phyloP scores from a whole-genome alignment of 2,888 invertebrate species.

The Callosobruchus maculatus region DNA sequence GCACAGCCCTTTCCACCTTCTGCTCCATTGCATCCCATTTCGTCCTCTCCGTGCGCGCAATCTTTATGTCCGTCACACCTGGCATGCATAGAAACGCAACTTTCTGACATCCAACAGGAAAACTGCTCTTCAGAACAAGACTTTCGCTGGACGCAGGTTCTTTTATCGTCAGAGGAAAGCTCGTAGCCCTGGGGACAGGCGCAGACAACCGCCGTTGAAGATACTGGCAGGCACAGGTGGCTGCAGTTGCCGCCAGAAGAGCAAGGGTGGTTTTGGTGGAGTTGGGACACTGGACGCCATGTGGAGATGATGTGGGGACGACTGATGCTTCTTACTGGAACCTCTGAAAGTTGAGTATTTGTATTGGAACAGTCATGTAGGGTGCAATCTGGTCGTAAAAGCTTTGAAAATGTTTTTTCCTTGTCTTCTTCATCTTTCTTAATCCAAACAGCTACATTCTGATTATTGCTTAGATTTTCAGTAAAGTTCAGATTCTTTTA shows the following conservation, averaged over 20 bases:
- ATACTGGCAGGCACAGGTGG: slow-evolving; percentile 64
- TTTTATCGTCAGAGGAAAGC: slow-evolving; percentile 49
- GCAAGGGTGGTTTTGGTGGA: slow-evolving; percentile 65
- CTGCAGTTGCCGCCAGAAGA: slow-evolving; percentile 62
- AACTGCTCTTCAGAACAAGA: slow-evolving; percentile 50
- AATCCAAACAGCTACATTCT: too few relatives aligned
- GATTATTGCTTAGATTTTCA: too few relatives aligned
- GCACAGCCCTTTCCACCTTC: neutral
- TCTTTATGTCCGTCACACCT: slow-evolving; percentile 43
- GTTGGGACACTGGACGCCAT: slow-evolving; percentile 37
- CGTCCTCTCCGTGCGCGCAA: slow-evolving; percentile 46
- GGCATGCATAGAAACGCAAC: slow-evolving; percentile 44
- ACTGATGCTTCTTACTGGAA: slow-evolving; percentile 25
- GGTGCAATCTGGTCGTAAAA: too few relatives aligned
- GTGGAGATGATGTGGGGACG: slow-evolving; percentile 54
- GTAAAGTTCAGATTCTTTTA: too few relatives aligned
- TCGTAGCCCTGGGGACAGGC: slow-evolving; percentile 67
- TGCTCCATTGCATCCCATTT: slow-evolving; percentile 37
- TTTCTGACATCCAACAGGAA: slow-evolving; percentile 48
- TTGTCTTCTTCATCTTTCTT: too few relatives aligned
- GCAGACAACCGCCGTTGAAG: slow-evolving; percentile 44
- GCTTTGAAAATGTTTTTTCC: too few relatives aligned
- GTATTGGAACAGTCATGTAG: too few relatives aligned
- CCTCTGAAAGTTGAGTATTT: slow-evolving; percentile 35
- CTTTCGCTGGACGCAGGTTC: slow-evolving; percentile 55